A percentile compares a stretch with the other conserved stretches of the same genome.
phyloP scores from a whole-genome alignment of 2,113 vertebrate genomes.

The Anarrhichthys ocellatus region DNA sequence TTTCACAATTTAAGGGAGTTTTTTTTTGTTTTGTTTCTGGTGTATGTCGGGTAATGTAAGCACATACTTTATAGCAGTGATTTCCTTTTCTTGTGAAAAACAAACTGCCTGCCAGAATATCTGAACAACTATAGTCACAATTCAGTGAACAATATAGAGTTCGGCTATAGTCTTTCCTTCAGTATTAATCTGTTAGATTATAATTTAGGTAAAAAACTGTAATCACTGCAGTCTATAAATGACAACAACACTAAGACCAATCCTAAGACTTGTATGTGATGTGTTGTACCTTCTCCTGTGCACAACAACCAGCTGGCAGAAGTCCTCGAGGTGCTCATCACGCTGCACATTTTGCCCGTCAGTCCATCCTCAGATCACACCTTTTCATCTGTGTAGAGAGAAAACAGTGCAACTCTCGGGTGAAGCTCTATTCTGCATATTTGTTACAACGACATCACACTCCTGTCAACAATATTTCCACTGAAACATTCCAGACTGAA shows the following conservation, averaged over 20 bases:
- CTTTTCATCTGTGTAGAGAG: conserved; percentile 11
- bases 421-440: conserved; percentile 18
- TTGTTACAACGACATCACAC: conserved; percentile 7
- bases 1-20: conserved; percentile 9
- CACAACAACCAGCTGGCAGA: conserved; percentile 24
- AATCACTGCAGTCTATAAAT: conserved; percentile 1
- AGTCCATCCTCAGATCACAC: conserved; percentile 13
- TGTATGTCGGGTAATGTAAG: conserved; percentile 20
- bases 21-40: conserved; percentile 23
- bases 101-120: conserved; percentile 38
- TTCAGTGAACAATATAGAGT: conserved; percentile 1
- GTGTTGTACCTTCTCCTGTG: conserved; percentile 25
- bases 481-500: conserved; percentile 70
- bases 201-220: conserved; percentile 16
- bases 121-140: conserved; percentile 24
- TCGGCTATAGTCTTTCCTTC: conserved; percentile 3
- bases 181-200: conserved; percentile 27
- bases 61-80: conserved; percentile 11
- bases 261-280: not conserved
- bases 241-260: conserved; percentile 21
- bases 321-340: conserved; percentile 18
- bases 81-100: conserved; percentile 35
- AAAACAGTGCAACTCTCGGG: conserved; percentile 6
- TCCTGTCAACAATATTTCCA: conserved; percentile 30
- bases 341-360: conserved; percentile 10